Evolutionary conservation across 2,797 vertebrate genomes (phyloP).

Genomic region (Chrysocyon brachyurus): DNA sequence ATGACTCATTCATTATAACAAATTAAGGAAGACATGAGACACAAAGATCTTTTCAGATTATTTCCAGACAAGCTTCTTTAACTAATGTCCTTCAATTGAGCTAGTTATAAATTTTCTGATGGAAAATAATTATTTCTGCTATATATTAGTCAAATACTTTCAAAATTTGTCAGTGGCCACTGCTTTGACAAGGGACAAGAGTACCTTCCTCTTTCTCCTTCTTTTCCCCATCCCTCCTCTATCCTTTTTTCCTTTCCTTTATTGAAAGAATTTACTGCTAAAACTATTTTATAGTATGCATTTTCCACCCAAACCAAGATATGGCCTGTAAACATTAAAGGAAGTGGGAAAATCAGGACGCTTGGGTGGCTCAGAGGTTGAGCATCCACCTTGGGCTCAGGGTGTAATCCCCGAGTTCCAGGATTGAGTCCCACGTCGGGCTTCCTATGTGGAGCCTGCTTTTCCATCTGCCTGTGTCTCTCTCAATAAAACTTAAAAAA

Average conservation of each 20-base stretch:
- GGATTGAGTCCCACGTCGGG: too few relatives aligned
- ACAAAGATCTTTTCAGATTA: slow-evolving; percentile 15
- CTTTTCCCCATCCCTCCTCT: background rate
- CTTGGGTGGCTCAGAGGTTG: too few relatives aligned
- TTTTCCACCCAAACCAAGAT: background rate
- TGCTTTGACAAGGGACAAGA: background rate
- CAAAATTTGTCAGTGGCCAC: background rate
- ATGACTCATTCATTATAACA: slow-evolving; percentile 57
- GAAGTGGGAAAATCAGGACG: background rate
- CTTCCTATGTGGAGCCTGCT: too few relatives aligned
- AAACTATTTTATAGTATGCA: background rate
- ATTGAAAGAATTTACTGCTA: background rate
- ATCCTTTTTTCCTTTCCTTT: background rate
- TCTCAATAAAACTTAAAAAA: too few relatives aligned
- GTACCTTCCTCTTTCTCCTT: background rate
- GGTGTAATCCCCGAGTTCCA: too few relatives aligned
- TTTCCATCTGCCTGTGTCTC: too few relatives aligned
- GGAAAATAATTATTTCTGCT: slow-evolving; percentile 5
- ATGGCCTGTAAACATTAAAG: background rate
- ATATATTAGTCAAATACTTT: background rate
- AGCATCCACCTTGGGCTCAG: too few relatives aligned
- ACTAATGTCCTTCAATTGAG: background rate
- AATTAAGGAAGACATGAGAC: slow-evolving; percentile 37
- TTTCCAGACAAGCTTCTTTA: background rate
- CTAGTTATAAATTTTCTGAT: slow-evolving; percentile 14